phyloP scores from a whole-genome alignment of 2,797 vertebrate species.

The Naso thynnoides region DNA sequence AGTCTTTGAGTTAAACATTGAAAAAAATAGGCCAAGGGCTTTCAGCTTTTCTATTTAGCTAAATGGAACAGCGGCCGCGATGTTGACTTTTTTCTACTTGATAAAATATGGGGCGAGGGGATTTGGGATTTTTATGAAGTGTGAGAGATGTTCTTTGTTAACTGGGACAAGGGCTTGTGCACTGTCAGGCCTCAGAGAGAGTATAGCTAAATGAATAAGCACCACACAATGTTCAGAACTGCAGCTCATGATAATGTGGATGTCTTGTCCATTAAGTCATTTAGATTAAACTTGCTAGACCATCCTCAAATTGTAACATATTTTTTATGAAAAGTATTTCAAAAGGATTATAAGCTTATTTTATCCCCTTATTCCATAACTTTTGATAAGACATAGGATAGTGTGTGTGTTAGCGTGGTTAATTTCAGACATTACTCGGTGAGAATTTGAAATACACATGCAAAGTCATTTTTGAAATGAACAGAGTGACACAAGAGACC shows the following conservation, averaged over 20 bases:
- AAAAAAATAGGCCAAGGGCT: constrained; percentile 75
- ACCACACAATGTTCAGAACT: neutral
- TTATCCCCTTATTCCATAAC: neutral
- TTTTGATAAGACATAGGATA: no score
- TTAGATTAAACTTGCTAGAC: neutral
- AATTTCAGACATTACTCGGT: no score
- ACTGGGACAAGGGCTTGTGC: constrained; percentile 69
- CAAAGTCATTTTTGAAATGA: no score
- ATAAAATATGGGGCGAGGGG: constrained; percentile 66
- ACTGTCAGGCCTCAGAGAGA: constrained; percentile 26
- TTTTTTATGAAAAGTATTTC: neutral
- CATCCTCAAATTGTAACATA: neutral
- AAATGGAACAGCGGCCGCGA: constrained; percentile 67
- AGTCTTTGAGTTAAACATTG: constrained; percentile 58
- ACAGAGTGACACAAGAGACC: no score
- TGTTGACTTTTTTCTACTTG: constrained; percentile 65
- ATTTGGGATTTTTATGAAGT: constrained; percentile 67
- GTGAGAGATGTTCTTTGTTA: constrained; percentile 64
- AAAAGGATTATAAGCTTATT: neutral
- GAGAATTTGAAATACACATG: no score
- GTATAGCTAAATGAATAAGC: constrained; percentile 25
- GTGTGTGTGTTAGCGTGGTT: no score
- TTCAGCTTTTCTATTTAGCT: constrained; percentile 57
- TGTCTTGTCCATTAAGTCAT: neutral
- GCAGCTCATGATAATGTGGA: constrained; percentile 17